Evolutionary conservation across 2,888 invertebrate species (phyloP).

Genomic region (Cyclophora punctaria): DNA sequence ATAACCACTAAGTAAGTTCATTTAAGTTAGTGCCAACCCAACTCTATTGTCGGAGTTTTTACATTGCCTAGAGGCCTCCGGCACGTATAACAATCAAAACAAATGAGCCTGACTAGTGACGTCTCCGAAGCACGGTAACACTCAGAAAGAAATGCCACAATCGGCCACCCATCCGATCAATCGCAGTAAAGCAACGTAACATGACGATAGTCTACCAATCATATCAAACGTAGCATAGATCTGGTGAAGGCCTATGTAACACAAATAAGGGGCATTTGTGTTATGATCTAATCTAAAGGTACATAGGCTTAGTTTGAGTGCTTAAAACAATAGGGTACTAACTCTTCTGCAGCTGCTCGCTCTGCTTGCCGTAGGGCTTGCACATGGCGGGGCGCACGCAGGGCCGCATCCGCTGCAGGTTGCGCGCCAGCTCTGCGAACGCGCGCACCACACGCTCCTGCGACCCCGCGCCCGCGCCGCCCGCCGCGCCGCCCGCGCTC

Average conservation of each 20-base stretch:
- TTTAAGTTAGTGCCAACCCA: too few species aligned
- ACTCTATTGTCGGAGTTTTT: too few species aligned
- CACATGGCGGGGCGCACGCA: constrained; percentile 93
- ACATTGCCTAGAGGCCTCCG: too few species aligned
- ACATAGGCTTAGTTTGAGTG: too few species aligned
- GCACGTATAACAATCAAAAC: too few species aligned
- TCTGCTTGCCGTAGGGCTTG: constrained; percentile 92
- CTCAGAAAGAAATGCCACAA: too few species aligned
- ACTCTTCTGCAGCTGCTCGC: constrained; percentile 92
- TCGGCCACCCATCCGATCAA: not conserved
- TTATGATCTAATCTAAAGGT: too few species aligned
- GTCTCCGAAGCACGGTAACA: not conserved
- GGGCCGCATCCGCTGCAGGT: constrained; percentile 91
- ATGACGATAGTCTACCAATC: not conserved
- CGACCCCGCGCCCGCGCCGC: constrained; percentile 71
- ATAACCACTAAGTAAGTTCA: too few species aligned
- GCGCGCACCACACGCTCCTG: constrained; percentile 91
- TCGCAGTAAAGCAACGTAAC: not conserved
- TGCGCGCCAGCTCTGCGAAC: constrained; percentile 90
- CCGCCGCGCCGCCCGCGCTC: constrained; percentile 72
- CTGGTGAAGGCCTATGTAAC: too few species aligned
- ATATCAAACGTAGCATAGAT: too few species aligned
- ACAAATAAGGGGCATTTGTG: too few species aligned
- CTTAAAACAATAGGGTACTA: constrained; percentile 12
- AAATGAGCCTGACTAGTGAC: not conserved